A percentile compares a stretch with the other conserved stretches of the same genome.
Evolutionary conservation across 1,140 invertebrate species (phyloP).

Genomic region (Drosophila persimilis): DNA sequence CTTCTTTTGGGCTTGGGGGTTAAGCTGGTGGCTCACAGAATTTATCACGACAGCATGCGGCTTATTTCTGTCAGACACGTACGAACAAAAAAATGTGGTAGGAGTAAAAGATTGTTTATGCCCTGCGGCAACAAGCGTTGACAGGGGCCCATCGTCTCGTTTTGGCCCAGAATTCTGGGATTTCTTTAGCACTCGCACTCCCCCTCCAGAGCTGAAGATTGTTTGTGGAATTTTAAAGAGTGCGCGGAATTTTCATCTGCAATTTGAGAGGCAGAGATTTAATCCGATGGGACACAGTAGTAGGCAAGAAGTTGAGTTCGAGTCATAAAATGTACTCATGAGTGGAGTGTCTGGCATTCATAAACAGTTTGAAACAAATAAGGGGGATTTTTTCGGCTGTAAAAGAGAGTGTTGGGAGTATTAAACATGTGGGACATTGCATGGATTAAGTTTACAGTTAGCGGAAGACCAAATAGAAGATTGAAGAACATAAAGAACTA

Average conservation of each 20-base stretch:
- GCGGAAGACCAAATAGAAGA: neutral
- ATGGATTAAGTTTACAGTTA: slow-evolving; percentile 23
- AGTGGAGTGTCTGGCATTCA: slow-evolving; percentile 40
- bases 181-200: slow-evolving; percentile 21
- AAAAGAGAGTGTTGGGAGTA: slow-evolving; percentile 21
- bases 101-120: slow-evolving; percentile 45
- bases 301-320: slow-evolving; percentile 26
- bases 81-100: slow-evolving; percentile 5
- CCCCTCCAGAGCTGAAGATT: neutral
- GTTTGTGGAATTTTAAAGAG: slow-evolving; percentile 70
- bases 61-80: slow-evolving; percentile 40
- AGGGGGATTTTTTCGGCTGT: slow-evolving; percentile 20
- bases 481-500: neutral
- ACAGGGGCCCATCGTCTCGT: slow-evolving; percentile 30
- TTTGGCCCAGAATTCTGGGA: slow-evolving; percentile 46
- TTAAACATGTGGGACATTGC: neutral
- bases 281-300: slow-evolving; percentile 13
- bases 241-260: slow-evolving; percentile 47
- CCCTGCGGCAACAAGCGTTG: slow-evolving; percentile 40
- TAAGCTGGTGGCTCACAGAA: slow-evolving; percentile 33
- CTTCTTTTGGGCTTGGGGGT: slow-evolving; percentile 12
- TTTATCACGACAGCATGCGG: slow-evolving; percentile 36
- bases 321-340: slow-evolving; percentile 41
- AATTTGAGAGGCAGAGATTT: slow-evolving; percentile 48
- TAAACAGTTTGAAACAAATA: slow-evolving; percentile 44